phyloP scores from a whole-genome alignment of 2,113 vertebrate genomes.

The Rhinoptilus africanus region DNA sequence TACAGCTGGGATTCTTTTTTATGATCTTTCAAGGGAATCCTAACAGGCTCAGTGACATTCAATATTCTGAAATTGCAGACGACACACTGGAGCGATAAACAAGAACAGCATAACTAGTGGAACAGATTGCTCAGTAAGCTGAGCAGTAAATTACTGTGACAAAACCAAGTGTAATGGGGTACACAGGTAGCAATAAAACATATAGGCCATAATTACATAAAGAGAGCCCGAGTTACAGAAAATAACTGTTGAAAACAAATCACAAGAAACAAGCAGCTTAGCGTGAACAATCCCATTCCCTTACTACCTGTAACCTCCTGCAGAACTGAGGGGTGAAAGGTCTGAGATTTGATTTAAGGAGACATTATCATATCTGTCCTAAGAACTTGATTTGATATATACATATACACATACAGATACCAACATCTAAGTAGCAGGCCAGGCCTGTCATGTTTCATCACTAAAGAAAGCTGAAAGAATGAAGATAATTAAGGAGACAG shows the following conservation, averaged over 20 bases:
- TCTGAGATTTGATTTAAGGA: neutral
- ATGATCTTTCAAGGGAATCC: neutral
- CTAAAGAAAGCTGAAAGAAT: neutral
- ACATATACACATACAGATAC: neutral
- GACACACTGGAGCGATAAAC: neutral
- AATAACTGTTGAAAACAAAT: neutral
- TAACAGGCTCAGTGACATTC: neutral
- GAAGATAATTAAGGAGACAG: neutral
- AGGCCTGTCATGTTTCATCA: neutral
- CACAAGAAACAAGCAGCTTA: neutral
- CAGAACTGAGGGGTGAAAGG: neutral
- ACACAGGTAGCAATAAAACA: neutral
- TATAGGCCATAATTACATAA: neutral
- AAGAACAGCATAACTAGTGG: neutral
- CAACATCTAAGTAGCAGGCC: neutral
- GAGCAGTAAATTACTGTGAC: neutral
- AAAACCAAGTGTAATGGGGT: neutral
- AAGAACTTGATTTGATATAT: neutral
- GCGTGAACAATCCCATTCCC: neutral
- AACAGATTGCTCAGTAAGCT: neutral
- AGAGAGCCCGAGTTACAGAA: neutral
- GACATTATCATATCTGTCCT: neutral
- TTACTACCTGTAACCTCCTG: neutral
- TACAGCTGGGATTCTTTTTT: neutral
- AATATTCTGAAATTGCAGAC: neutral